These are phyloP conservation scores for Tragelaphus eurycerus DNA, from an alignment of 2,797 vertebrate species.

Conservation along the genomic window DNA sequence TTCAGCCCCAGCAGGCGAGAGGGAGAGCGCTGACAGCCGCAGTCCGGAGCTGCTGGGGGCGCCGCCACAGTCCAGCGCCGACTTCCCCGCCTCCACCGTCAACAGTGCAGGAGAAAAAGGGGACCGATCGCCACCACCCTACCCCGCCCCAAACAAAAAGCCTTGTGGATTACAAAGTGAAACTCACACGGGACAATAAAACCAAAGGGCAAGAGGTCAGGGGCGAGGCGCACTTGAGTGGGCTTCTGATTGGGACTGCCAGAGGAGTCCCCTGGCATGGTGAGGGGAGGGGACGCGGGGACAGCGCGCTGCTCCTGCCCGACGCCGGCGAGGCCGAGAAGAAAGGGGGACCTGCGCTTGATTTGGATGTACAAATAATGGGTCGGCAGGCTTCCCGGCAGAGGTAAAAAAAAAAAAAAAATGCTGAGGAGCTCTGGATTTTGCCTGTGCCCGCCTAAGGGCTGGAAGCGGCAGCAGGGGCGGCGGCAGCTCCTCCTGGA, in stretches of 20 bases:
- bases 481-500: neutral
- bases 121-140: neutral
- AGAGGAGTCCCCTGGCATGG: constrained; percentile 36
- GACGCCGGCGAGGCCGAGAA: constrained; percentile 49
- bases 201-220: neutral
- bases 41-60: constrained; percentile 23
- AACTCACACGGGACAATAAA: constrained; percentile 60
- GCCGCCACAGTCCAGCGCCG: neutral
- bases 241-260: neutral
- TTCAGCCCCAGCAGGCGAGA: neutral
- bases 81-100: neutral
- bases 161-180: constrained; percentile 74
- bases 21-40: constrained; percentile 44
- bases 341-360: constrained; percentile 11
- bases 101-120: neutral
- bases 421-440: neutral
- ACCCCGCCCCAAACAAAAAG: constrained; percentile 39
- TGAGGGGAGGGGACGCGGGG: constrained; percentile 30
- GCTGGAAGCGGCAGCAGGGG: neutral
- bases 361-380: constrained; percentile 57
- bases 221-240: neutral
- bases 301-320: neutral
- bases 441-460: neutral
- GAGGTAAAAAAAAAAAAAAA: neutral
- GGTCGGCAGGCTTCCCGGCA: neutral